Conservation (phyloP, 2,888 invertebrate genomes). For the Elegia similella region DNA sequence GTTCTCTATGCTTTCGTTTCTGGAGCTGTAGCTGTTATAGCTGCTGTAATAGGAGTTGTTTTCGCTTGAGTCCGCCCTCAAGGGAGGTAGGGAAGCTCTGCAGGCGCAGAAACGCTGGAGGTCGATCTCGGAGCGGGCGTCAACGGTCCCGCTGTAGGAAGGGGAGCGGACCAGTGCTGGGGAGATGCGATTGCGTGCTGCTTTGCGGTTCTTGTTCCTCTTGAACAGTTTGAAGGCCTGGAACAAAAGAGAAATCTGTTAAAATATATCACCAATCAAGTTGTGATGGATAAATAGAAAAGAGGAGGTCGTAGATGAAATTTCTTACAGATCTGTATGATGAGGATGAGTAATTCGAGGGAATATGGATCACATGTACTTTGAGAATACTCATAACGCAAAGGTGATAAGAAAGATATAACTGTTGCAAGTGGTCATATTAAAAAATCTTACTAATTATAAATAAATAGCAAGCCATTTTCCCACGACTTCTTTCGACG, state of each 20-base stretch:
- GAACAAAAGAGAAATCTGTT: slow-evolving; percentile 32
- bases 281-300: too few relatives aligned
- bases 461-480: too few relatives aligned
- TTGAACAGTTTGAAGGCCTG: slow-evolving; percentile 78
- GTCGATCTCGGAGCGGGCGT: slow-evolving; percentile 69
- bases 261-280: background rate
- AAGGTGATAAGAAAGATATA: too few relatives aligned
- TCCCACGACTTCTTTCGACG: too few relatives aligned
- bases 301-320: background rate
- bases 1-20: slow-evolving; percentile 55
- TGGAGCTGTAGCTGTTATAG: slow-evolving; percentile 64
- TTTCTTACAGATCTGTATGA: background rate
- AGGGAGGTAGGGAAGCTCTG: slow-evolving; percentile 55
- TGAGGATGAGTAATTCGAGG: too few relatives aligned
- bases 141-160: slow-evolving; percentile 68
- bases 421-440: too few relatives aligned
- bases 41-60: slow-evolving; percentile 56
- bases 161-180: slow-evolving; percentile 62
- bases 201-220: slow-evolving; percentile 57
- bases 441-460: too few relatives aligned
- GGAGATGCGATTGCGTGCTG: slow-evolving; percentile 61
- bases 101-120: slow-evolving; percentile 67
- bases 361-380: too few relatives aligned
- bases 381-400: too few relatives aligned
- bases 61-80: slow-evolving; percentile 53